Conservation (phyloP, 2,113 vertebrate species). For the Semnornis frantzii region DNA sequence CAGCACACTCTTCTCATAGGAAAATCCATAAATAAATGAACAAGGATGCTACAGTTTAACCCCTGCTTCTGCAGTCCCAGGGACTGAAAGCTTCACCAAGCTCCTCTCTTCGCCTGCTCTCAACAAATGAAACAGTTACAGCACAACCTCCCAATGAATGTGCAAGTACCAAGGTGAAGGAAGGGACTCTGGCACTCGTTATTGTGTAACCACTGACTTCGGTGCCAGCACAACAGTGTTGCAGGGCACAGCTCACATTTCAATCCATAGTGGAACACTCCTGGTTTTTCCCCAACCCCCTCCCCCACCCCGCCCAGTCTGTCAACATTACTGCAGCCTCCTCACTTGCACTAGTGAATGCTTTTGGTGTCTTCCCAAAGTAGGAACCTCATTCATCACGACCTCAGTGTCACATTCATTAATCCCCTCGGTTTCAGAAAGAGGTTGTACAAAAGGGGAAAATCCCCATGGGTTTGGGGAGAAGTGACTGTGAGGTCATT, state of each 20-base stretch:
- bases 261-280: neutral
- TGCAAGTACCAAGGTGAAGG: neutral
- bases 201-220: neutral
- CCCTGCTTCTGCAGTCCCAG: neutral
- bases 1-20: neutral
- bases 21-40: neutral
- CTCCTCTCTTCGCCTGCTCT: neutral
- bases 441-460: neutral
- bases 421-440: neutral
- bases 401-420: neutral
- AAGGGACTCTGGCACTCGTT: neutral
- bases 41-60: neutral
- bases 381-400: neutral
- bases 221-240: neutral
- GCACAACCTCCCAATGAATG: neutral
- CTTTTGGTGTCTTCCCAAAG: neutral
- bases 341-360: neutral
- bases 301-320: neutral
- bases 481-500: conserved; percentile 18
- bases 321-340: neutral
- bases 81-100: neutral
- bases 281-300: neutral
- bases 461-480: neutral
- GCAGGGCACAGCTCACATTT: neutral
- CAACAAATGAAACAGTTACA: neutral